Conservation (phyloP, 2,888 invertebrate genomes). For the Drosophila nigritarsus region DNA sequence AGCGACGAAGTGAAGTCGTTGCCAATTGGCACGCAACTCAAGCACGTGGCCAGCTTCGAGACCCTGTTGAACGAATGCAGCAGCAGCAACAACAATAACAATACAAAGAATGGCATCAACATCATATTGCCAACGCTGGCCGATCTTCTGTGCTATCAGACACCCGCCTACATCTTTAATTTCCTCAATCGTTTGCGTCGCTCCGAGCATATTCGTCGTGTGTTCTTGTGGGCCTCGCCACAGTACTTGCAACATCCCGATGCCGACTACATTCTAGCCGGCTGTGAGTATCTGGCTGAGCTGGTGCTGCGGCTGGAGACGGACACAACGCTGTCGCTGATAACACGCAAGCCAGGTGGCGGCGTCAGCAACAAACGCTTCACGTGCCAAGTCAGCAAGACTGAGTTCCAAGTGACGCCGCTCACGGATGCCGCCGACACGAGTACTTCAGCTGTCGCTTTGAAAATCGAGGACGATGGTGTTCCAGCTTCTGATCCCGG, state of each 20-base stretch:
- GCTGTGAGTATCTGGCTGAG: conserved; percentile 83
- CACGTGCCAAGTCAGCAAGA: conserved; percentile 71
- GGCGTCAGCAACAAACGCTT: conserved; percentile 79
- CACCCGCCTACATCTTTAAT: conserved; percentile 75
- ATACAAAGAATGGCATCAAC: conserved; percentile 64
- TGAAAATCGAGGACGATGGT: conserved; percentile 27
- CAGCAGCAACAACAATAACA: conserved; percentile 42
- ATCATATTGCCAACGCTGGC: conserved; percentile 81
- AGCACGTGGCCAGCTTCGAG: conserved; percentile 58
- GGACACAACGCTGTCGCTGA: conserved; percentile 67
- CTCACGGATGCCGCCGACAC: conserved; percentile 33
- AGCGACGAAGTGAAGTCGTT: conserved; percentile 66
- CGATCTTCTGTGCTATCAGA: conserved; percentile 75
- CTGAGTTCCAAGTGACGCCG: conserved; percentile 72
- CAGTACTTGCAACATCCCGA: conserved; percentile 69
- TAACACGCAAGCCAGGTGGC: conserved; percentile 81
- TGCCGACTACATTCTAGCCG: conserved; percentile 77
- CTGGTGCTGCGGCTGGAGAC: conserved; percentile 78
- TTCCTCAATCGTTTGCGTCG: conserved; percentile 77
- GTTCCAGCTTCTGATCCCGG: conserved; percentile 43
- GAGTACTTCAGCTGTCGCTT: conserved; percentile 4
- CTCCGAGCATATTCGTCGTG: conserved; percentile 73
- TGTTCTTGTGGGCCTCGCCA: conserved; percentile 82
- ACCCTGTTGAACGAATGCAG: conserved; percentile 63
- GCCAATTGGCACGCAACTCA: conserved; percentile 58